Conservation (phyloP, 2,113 vertebrate species). For the Oxygymnocypris stewartii region DNA sequence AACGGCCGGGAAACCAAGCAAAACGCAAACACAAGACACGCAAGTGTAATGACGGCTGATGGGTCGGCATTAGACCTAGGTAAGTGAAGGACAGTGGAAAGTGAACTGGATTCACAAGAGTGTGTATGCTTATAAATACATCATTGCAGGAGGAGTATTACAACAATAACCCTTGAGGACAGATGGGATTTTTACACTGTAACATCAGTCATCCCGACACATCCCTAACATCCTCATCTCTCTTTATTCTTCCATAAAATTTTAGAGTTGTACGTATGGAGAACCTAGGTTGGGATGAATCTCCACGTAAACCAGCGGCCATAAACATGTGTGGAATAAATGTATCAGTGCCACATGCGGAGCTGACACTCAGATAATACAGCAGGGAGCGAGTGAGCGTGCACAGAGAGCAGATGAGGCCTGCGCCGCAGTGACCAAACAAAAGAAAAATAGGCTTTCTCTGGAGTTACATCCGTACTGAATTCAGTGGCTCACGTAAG, state of each 20-base stretch:
- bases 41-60: conserved; percentile 69
- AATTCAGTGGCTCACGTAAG: neutral
- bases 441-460: conserved; percentile 6
- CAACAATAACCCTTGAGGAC: conserved; percentile 13
- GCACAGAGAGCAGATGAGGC: conserved; percentile 72
- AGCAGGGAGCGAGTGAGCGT: conserved; percentile 65
- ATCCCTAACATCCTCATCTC: conserved; percentile 44
- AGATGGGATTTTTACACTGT: conserved; percentile 11
- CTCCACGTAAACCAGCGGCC: conserved; percentile 73
- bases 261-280: conserved; percentile 63
- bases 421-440: conserved; percentile 55
- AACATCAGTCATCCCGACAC: conserved; percentile 14
- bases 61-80: conserved; percentile 11
- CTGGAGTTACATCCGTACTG: neutral
- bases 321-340: conserved; percentile 73
- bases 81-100: neutral
- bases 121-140: neutral
- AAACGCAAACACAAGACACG: conserved; percentile 67
- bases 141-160: neutral
- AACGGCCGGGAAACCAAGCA: conserved; percentile 73
- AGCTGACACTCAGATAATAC: conserved; percentile 76
- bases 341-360: conserved; percentile 73
- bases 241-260: conserved; percentile 59
- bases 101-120: neutral
- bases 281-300: conserved; percentile 56